Percentiles rank a stretch among this genome's conserved stretches.
These are phyloP conservation scores for Rhodinocichla rosea DNA, from an alignment of 2,113 vertebrate species.

Conservation along the genomic window DNA sequence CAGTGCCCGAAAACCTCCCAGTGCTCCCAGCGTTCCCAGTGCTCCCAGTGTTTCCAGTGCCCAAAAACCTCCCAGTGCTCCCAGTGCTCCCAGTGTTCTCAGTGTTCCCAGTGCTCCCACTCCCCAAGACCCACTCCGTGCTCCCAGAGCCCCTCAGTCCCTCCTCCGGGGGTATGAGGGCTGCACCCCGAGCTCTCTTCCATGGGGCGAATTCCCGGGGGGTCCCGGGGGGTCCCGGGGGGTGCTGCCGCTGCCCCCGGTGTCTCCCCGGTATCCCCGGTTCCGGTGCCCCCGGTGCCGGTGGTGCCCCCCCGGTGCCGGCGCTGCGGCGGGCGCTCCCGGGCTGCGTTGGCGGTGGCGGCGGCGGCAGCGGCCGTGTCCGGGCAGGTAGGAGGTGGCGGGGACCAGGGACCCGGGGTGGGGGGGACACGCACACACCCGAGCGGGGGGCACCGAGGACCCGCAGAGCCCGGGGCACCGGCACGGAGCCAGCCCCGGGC, in stretches of 20 bases:
- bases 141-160: not conserved
- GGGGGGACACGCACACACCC: not conserved
- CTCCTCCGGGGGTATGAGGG: rapidly evolving
- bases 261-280: not conserved
- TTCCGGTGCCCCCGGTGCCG: not conserved
- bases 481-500: not conserved
- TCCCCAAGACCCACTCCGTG: too few species aligned
- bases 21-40: not conserved
- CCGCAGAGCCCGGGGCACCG: not conserved
- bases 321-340: not conserved
- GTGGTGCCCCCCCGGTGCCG: not conserved
- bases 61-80: too few species aligned
- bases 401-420: not conserved
- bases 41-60: too few species aligned
- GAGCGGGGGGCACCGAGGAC: not conserved
- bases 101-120: not conserved
- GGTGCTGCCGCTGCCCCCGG: not conserved
- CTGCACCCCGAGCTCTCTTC: not conserved
- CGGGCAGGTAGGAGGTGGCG: not conserved
- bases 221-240: not conserved
- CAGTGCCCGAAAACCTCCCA: not conserved
- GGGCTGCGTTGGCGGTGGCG: not conserved
- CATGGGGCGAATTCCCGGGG: not conserved
- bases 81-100: too few species aligned
- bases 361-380: not conserved